phyloP scores from a whole-genome alignment of 64 coral and sea anemone genomes.

The Pachyseris speciosa region DNA sequence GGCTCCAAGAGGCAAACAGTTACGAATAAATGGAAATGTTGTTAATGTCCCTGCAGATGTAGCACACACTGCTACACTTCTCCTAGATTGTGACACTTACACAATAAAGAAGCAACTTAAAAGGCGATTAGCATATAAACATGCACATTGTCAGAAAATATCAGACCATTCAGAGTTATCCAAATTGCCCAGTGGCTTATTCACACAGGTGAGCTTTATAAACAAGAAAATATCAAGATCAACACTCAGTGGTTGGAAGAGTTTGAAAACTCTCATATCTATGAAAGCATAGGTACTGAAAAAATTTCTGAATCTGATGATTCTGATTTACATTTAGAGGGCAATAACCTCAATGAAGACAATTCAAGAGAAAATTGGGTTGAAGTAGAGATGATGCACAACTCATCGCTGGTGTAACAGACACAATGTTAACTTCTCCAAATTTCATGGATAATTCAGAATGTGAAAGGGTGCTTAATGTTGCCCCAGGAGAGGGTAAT shows the following conservation, averaged over 20 bases:
- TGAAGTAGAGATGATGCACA: neutral
- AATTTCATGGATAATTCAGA: neutral
- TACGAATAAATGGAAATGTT: conserved; percentile 34
- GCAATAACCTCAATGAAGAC: neutral
- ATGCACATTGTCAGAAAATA: neutral
- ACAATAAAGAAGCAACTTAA: conserved; percentile 39
- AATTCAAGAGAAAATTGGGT: neutral
- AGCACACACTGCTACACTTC: neutral
- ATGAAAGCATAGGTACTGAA: neutral
- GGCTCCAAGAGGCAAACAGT: conserved; percentile 38
- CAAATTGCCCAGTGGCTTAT: conserved; percentile 29
- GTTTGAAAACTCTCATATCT: neutral
- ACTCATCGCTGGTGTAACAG: neutral
- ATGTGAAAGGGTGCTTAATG: neutral
- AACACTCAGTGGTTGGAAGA: neutral
- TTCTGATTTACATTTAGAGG: neutral
- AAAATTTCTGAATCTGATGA: neutral
- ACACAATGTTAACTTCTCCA: neutral
- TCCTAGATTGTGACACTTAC: conserved; percentile 25
- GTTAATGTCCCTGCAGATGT: conserved; percentile 56
- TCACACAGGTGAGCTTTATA: conserved; percentile 16
- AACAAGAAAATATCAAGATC: conserved; percentile 3
- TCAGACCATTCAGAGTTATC: conserved; percentile 35
- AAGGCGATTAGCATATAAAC: conserved; percentile 2
- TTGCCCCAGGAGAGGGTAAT: neutral